Conservation (phyloP, 1,140 invertebrate species). For the Leptestheria dahalacensis region DNA sequence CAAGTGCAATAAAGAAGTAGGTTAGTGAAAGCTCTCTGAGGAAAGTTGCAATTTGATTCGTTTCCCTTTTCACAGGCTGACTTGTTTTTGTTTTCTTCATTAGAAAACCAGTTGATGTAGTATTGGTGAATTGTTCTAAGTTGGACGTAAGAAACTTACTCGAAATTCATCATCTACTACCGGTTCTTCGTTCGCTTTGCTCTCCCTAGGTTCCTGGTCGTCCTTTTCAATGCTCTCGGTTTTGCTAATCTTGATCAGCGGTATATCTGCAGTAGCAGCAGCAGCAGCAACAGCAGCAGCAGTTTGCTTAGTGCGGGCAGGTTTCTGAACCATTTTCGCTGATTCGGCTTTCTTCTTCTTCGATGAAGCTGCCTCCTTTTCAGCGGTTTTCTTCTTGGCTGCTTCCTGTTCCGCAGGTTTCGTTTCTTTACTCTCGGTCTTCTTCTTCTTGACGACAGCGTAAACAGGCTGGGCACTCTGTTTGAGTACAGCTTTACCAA, state of each 20-base stretch:
- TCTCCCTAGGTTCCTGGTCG: not conserved
- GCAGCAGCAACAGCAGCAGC: slow-evolving; percentile 19
- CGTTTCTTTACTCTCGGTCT: not conserved
- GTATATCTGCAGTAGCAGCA: slow-evolving; percentile 22
- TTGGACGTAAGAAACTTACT: not conserved
- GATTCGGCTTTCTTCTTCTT: not conserved
- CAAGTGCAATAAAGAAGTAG: too few relatives aligned
- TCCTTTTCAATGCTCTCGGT: slow-evolving; percentile 16
- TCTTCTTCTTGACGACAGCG: slow-evolving; percentile 9
- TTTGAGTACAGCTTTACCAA: not conserved
- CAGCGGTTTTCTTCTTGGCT: not conserved
- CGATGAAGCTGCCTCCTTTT: not conserved
- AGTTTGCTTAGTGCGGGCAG: slow-evolving; percentile 17
- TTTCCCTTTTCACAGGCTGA: too few relatives aligned
- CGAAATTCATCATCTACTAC: not conserved
- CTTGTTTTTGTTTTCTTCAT: too few relatives aligned
- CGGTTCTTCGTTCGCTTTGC: not conserved
- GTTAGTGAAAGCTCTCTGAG: too few relatives aligned
- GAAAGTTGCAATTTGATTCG: too few relatives aligned
- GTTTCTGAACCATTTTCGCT: not conserved
- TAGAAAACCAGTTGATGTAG: not conserved
- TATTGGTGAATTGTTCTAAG: not conserved
- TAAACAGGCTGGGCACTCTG: slow-evolving; percentile 6
- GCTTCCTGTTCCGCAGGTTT: not conserved
- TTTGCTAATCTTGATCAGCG: slow-evolving; percentile 23